Base-by-base conservation (phyloP, 2,797 vertebrate species). In the Linurgus olivaceus region DNA sequence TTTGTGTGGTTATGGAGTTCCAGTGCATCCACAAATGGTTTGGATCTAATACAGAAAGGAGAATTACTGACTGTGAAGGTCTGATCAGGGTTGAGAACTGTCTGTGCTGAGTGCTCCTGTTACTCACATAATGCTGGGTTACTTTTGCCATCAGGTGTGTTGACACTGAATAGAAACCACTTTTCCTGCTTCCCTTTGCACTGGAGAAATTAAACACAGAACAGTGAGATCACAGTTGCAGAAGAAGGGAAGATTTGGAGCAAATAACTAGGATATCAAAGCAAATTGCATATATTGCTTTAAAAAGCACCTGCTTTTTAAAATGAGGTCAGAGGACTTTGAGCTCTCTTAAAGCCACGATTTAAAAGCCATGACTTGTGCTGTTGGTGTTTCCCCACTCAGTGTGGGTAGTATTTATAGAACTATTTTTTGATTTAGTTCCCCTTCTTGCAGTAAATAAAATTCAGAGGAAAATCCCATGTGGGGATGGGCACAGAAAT, bases 101-200 rank as follows among this genome's bases (percentile, higher is more conserved):
- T 16, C 18, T n/a, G 9, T 23, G 2, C 13, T 0, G 1, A 33
- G 33, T 57, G 65, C 17, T 38, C 9, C 1, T 33, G 17, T n/a
- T 51, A 26, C 45, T 70, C 17, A 29, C 21, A 4, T 15, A 17
- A 3, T 13, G 28, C 47, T 67, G 1, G 13, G 16, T 80, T 87
- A 21, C 40, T 79, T 59, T 28, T 3, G 1, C 55, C 38, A 17
- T 44, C 38, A 8, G 16, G 1, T 42, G 14, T 47, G 19, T 29
- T 73, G 40, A 42, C 4, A 12, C 23, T 42, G 55, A 59, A 38
- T 66, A 31, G 58, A 74, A 70, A 40, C 14, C 18, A 10, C 29
- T 77, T 70, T 31, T 65, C 25, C 57, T 50, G 14, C 44, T 84
- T 74, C 35, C 13, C 16, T 61, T 73, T 62, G 68, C 47, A 73